Conservation (phyloP, 2,888 invertebrate genomes). For the Coenonympha glycerion region DNA sequence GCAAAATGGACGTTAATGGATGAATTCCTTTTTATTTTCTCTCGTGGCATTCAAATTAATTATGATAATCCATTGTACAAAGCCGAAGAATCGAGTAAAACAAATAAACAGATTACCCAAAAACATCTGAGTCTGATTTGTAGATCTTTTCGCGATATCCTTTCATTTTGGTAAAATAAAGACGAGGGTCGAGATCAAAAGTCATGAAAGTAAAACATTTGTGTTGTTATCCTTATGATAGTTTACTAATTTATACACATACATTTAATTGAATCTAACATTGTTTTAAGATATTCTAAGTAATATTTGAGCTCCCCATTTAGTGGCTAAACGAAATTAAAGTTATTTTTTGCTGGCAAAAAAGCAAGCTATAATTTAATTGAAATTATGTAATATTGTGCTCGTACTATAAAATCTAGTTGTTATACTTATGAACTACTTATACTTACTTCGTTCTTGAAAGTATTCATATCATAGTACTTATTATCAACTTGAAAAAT, state of each 20-base stretch:
- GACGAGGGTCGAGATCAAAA: slow-evolving; percentile 7
- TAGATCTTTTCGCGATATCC: slow-evolving; percentile 19
- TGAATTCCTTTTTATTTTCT: too few species aligned
- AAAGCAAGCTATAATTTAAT: too few species aligned
- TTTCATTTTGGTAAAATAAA: slow-evolving; percentile 17
- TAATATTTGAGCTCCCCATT: too few species aligned
- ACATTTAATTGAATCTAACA: slow-evolving; percentile 1
- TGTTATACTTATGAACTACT: background rate
- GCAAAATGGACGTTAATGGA: too few species aligned
- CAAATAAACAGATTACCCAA: slow-evolving; percentile 14
- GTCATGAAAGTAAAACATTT: slow-evolving; percentile 16
- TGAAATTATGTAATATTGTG: too few species aligned
- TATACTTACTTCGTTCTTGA: background rate
- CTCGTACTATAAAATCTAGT: too few species aligned
- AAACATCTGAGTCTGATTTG: slow-evolving; percentile 17
- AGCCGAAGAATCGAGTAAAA: slow-evolving; percentile 4
- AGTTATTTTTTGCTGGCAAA: too few species aligned
- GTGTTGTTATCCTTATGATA: slow-evolving; percentile 15
- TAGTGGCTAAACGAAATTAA: too few species aligned
- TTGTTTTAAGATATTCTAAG: background rate
- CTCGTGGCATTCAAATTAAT: background rate
- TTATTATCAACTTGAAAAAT: background rate
- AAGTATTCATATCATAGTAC: too few species aligned
- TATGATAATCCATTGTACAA: slow-evolving; percentile 1
- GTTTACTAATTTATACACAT: background rate